A percentile compares a stretch with the other conserved stretches of the same genome.
These are phyloP conservation scores for Eupleurogrammus muticus DNA, from an alignment of 2,797 vertebrate species.

Conservation along the genomic window DNA sequence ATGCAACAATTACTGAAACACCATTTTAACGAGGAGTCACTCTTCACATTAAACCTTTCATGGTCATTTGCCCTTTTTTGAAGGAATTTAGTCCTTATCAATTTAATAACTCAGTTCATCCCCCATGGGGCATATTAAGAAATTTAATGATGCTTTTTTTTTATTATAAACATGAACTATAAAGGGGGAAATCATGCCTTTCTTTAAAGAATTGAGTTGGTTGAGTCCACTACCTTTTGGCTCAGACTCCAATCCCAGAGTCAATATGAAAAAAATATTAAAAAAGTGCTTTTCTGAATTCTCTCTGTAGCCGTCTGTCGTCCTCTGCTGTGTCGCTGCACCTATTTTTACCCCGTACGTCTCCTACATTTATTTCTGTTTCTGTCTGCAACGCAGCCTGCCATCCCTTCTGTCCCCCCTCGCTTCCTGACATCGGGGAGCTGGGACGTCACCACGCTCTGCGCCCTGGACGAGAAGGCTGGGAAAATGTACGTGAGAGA, in stretches of 20 bases:
- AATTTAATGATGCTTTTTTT: slow-evolving; percentile 7
- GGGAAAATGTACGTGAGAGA: slow-evolving; percentile 86
- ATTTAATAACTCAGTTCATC: slow-evolving; percentile 21
- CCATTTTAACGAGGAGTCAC: slow-evolving; percentile 14
- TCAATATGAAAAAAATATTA: slow-evolving; percentile 8
- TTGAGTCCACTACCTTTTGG: neutral
- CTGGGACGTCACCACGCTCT: slow-evolving; percentile 88
- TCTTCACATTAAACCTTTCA: slow-evolving; percentile 20
- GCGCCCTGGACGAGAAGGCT: slow-evolving; percentile 82
- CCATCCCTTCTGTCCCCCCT: slow-evolving; percentile 79
- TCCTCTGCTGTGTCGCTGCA: slow-evolving; percentile 27
- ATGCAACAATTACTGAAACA: slow-evolving; percentile 18
- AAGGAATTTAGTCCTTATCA: slow-evolving; percentile 7
- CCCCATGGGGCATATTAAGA: slow-evolving; percentile 23
- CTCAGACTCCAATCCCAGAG: neutral
- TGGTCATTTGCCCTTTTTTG: slow-evolving; percentile 18
- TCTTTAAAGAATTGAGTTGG: neutral
- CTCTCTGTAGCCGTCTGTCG: neutral
- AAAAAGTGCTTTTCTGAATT: slow-evolving; percentile 1
- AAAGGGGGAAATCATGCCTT: neutral
- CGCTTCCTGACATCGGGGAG: slow-evolving; percentile 89
- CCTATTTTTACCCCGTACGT: slow-evolving; percentile 60
- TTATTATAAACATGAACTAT: neutral
- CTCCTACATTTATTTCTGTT: slow-evolving; percentile 46
- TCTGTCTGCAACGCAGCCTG: slow-evolving; percentile 73